Conservation (phyloP, 2,888 invertebrate species). For the Metallyticus violacea region DNA sequence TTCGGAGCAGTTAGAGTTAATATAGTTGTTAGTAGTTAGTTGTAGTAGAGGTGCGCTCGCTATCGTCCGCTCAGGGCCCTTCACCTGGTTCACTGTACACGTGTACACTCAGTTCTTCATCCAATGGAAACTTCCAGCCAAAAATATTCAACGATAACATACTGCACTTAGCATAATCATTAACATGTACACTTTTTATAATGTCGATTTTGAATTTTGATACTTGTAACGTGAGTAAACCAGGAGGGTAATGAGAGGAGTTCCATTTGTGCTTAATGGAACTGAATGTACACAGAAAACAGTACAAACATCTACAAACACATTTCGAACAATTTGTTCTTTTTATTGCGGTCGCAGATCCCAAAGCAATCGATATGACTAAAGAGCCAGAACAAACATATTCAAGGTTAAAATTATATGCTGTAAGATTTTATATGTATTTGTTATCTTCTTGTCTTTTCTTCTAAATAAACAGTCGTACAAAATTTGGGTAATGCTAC, state of each 20-base stretch:
- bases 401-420: not conserved
- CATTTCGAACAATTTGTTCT: conserved; percentile 28
- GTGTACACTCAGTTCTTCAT: conserved; percentile 35
- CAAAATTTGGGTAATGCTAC: too few species aligned
- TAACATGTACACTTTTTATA: not conserved
- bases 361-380: conserved; percentile 3
- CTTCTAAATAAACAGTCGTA: too few species aligned
- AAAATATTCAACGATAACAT: not conserved
- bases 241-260: conserved; percentile 32
- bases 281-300: conserved; percentile 36
- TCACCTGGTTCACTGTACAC: conserved; percentile 35
- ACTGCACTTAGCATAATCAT: not conserved
- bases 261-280: conserved; percentile 29
- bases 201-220: not conserved
- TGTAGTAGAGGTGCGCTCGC: conserved; percentile 15
- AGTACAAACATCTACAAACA: conserved; percentile 34
- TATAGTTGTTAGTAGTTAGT: not conserved
- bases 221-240: conserved; percentile 32
- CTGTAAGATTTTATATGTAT: not conserved
- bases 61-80: conserved; percentile 44
- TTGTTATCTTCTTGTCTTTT: not conserved
- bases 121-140: conserved; percentile 15
- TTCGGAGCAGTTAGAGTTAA: not conserved
- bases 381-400: not conserved
- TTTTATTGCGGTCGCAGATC: conserved; percentile 16